These are phyloP conservation scores for Acromyrmex charruanus DNA, from an alignment of 1,140 invertebrate species.

Conservation along the genomic window DNA sequence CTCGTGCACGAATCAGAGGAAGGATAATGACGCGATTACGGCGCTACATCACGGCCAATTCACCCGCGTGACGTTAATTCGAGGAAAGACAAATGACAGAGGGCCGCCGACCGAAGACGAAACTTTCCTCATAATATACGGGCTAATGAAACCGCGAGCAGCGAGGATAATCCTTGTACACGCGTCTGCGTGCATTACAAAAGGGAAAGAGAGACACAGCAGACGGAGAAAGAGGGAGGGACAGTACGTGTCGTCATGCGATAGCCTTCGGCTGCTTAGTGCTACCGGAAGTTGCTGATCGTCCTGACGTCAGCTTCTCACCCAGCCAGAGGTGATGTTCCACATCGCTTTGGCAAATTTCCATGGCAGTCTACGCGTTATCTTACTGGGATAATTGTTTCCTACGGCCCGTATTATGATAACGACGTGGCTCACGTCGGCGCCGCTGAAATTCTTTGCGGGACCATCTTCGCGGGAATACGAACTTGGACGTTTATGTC, in stretches of 20 bases:
- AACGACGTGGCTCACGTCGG: conserved; percentile 3
- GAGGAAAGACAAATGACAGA: conserved; percentile 58
- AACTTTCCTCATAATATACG: conserved; percentile 59
- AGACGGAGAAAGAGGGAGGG: conserved; percentile 1
- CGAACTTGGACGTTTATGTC: conserved; percentile 68
- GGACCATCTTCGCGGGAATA: conserved; percentile 51
- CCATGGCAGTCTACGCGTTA: conserved; percentile 75
- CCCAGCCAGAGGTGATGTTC: too few species aligned
- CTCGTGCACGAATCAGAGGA: conserved; percentile 26
- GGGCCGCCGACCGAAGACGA: conserved; percentile 37
- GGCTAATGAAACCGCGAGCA: conserved; percentile 60
- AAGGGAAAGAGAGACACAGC: not conserved
- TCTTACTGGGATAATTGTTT: conserved; percentile 82
- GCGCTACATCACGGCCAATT: conserved; percentile 51
- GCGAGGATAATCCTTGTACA: conserved; percentile 16
- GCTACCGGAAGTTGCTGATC: conserved; percentile 43
- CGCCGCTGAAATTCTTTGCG: conserved; percentile 44
- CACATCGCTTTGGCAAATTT: conserved; percentile 79
- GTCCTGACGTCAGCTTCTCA: conserved; percentile 68
- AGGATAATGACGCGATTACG: conserved; percentile 52
- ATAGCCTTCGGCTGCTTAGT: conserved; percentile 47
- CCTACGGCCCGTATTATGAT: conserved; percentile 63
- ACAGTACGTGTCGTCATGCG: not conserved
- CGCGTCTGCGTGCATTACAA: conserved; percentile 1
- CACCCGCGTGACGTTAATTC: conserved; percentile 56